Percentiles rank a stretch among this genome's conserved stretches.
Conservation (phyloP, 2,888 invertebrate species). For the Leucania comma region DNA sequence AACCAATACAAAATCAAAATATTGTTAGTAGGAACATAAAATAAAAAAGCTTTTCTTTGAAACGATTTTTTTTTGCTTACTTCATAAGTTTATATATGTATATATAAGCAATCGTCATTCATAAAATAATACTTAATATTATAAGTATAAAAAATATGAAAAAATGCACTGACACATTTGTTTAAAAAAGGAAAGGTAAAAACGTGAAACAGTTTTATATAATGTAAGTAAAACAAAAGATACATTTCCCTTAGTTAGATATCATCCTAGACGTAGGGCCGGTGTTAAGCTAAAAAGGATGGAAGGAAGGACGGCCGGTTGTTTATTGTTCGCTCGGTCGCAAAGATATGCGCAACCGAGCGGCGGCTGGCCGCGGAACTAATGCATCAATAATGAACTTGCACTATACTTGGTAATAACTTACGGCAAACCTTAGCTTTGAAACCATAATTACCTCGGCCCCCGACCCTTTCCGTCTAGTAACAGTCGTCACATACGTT, state of each 20-base stretch:
- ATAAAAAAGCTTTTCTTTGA: neutral
- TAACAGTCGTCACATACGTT: conserved; percentile 2
- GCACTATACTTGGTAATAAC: conserved; percentile 51
- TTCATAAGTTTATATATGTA: neutral
- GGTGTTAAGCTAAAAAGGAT: conserved; percentile 51
- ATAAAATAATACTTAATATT: too few species aligned
- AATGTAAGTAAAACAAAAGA: conserved; percentile 11
- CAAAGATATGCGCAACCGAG: conserved; percentile 70
- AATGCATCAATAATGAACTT: conserved; percentile 77
- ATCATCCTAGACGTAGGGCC: conserved; percentile 16
- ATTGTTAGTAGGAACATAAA: neutral
- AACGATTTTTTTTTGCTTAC: too few species aligned
- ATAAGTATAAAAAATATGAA: neutral
- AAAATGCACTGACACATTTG: neutral
- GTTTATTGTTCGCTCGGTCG: conserved; percentile 63
- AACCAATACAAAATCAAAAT: too few species aligned
- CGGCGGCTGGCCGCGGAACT: conserved; percentile 69
- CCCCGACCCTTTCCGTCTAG: conserved; percentile 26
- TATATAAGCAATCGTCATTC: too few species aligned
- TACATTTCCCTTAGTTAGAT: conserved; percentile 10
- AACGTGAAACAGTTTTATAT: conserved; percentile 15
- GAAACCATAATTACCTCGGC: conserved; percentile 35
- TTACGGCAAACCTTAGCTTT: conserved; percentile 44
- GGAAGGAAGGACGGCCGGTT: conserved; percentile 49
- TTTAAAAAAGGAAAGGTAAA: neutral